Base-by-base conservation (phyloP, 2,888 invertebrate genomes). In the Calliopum simillimum region DNA sequence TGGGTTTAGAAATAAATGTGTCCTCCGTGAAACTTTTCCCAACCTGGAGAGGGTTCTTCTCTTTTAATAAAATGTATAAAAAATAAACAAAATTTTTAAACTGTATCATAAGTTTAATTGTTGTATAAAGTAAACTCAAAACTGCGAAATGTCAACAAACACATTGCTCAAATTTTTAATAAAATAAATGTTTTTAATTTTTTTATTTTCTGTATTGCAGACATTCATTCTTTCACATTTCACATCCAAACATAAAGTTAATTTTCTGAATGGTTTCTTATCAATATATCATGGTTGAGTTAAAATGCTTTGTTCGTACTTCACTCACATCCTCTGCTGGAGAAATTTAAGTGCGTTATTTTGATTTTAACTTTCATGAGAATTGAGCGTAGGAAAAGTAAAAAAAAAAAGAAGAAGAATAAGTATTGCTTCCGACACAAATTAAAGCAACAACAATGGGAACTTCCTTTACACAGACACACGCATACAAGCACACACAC, bases 341-440 rank as follows among this genome's bases (percentile, higher is more conserved):
- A 16, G 49, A 13, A 23, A 23, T 13, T 23, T 23, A 58, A 58
- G 44, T 44, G 61, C 61, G 61, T 46, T 46, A 46, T 61, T 61
- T 61, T 61, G 46, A 61, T 61, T 61, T 44, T 44, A 61, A 61
- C 61, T 61, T 61, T 21, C 46, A 33, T 33, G 33, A 33, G 33
- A 33, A 33, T 33, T 33, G 5, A 33, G 5, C 8, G 33, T 33
- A 33, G n/a, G n/a, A n/a, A n/a, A n/a, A n/a, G n/a, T n/a, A n/a
- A n/a, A n/a, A n/a, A n/a, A n/a, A n/a, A n/a, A n/a, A n/a, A n/a
- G n/a, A n/a, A 33, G 33, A 1, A 16, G 21, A 61, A 61, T 44
- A 61, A 12, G 61, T 46, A 61, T 61, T 61, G 46, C 46, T 61
- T 61, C 61, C 61, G 61, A 46, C 46, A 61, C 46, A 46, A 61